A percentile compares a stretch with the other conserved stretches of the same genome.
phyloP scores from a whole-genome alignment of 2,797 vertebrate genomes.

The Malacoraja senta region DNA sequence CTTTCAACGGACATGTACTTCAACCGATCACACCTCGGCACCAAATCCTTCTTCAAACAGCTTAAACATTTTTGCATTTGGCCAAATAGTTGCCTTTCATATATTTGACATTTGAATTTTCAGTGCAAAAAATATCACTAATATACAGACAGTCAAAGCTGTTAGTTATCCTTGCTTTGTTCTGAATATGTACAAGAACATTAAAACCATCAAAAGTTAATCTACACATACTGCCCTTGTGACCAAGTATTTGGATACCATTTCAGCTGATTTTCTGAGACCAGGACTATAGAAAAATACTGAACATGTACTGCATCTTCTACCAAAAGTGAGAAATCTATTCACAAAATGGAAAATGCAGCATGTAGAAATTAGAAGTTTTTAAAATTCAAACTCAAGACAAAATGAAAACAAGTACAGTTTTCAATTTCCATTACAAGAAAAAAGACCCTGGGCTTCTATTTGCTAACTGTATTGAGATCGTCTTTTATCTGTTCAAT shows the following conservation, averaged over 20 bases:
- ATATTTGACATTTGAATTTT: constrained; percentile 27
- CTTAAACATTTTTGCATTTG: constrained; percentile 26
- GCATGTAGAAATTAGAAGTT: constrained; percentile 17
- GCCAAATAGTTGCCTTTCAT: constrained; percentile 8
- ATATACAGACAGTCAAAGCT: constrained; percentile 26
- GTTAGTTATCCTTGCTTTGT: constrained; percentile 29
- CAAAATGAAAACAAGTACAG: constrained; percentile 32
- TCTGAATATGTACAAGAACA: constrained; percentile 18
- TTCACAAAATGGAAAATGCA: constrained; percentile 29
- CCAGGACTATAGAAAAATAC: constrained; percentile 4
- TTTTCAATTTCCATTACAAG: constrained; percentile 29
- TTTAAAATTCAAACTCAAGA: constrained; percentile 29
- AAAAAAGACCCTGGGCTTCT: constrained; percentile 3
- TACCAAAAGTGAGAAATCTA: background rate
- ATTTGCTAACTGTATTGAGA: constrained; percentile 15
- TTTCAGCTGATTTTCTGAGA: constrained; percentile 30
- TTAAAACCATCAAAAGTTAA: constrained; percentile 32
- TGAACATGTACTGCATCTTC: constrained; percentile 12
- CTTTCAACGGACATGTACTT: constrained; percentile 26
- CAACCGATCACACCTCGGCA: background rate
- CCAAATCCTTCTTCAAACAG: background rate
- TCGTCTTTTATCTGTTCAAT: constrained; percentile 21
- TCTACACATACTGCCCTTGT: constrained; percentile 30
- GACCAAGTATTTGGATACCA: constrained; percentile 11
- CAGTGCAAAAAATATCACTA: constrained; percentile 34